Percentiles rank a stretch among this genome's conserved stretches.
Conservation (phyloP, 2,888 invertebrate species). For the Acleris holmiana region DNA sequence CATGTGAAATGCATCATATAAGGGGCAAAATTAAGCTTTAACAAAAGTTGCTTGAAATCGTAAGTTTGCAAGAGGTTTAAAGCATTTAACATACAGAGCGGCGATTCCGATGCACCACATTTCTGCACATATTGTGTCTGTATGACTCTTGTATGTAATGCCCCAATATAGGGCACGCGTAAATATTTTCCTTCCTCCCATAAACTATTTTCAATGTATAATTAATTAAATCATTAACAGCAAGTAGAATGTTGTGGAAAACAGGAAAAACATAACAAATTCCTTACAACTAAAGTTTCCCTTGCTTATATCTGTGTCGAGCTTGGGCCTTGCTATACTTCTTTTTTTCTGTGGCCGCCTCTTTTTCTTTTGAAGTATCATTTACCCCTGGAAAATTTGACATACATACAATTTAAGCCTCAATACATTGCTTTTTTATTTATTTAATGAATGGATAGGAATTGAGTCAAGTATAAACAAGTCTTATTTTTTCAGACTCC, state of each 20-base stretch:
- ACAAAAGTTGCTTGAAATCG: too few species aligned
- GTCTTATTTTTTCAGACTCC: too few species aligned
- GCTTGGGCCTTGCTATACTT: constrained; percentile 91
- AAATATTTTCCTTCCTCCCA: too few species aligned
- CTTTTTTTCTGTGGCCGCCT: constrained; percentile 69
- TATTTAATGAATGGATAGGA: not conserved
- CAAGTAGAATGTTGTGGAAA: constrained; percentile 10
- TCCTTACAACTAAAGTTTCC: constrained; percentile 83
- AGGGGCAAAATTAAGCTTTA: too few species aligned
- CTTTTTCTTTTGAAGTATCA: constrained; percentile 61
- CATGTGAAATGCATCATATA: too few species aligned
- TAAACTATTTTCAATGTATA: not conserved
- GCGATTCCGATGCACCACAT: too few species aligned
- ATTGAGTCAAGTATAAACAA: not conserved
- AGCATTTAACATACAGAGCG: too few species aligned
- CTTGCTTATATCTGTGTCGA: constrained; percentile 89
- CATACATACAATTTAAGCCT: not conserved
- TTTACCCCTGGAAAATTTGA: constrained; percentile 58
- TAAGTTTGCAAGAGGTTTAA: too few species aligned
- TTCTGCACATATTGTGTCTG: too few species aligned
- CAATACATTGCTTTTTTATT: too few species aligned
- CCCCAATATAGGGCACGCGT: too few species aligned
- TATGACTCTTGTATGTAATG: too few species aligned
- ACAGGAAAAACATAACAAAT: constrained; percentile 39
- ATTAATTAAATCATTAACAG: constrained; percentile 7